These are phyloP conservation scores for Petrosia ficiformis DNA, from an alignment of 37 sponge, comb jelly and placozoan genomes.

Conservation along the genomic window DNA sequence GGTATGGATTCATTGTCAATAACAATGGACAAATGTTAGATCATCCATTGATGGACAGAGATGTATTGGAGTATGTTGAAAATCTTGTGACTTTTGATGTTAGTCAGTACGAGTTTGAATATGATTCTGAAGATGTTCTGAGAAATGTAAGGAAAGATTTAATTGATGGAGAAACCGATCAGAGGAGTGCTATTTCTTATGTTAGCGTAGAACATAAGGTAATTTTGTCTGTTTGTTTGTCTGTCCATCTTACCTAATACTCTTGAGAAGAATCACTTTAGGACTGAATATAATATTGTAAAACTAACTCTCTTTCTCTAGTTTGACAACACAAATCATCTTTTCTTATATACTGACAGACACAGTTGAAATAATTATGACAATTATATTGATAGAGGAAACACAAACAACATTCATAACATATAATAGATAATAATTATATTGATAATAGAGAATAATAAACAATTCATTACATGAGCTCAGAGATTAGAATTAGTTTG, in stretches of 20 bases:
- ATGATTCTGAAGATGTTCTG: not conserved
- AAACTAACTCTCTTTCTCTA: too few relatives aligned
- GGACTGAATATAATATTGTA: too few relatives aligned
- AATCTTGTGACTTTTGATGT: constrained; percentile 34
- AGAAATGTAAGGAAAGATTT: constrained; percentile 3
- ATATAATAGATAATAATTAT: too few relatives aligned
- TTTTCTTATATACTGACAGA: too few relatives aligned
- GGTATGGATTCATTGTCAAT: constrained; percentile 48
- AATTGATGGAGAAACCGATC: constrained; percentile 12
- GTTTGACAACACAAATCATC: too few relatives aligned
- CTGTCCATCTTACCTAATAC: not conserved
- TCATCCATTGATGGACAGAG: constrained; percentile 30
- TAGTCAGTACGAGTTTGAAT: constrained; percentile 23
- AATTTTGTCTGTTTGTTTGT: not conserved
- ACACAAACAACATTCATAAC: too few relatives aligned
- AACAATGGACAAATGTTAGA: constrained; percentile 43
- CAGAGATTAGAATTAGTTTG: too few relatives aligned
- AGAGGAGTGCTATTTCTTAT: constrained; percentile 8
- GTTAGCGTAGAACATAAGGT: constrained; percentile 12
- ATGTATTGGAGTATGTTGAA: constrained; percentile 22
- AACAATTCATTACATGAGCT: too few relatives aligned
- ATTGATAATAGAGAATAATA: too few relatives aligned
- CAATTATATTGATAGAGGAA: too few relatives aligned
- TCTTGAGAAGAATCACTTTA: too few relatives aligned
- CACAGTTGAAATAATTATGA: too few relatives aligned